Conservation (phyloP, 1,140 invertebrate species). For the Bombus waltoni region DNA sequence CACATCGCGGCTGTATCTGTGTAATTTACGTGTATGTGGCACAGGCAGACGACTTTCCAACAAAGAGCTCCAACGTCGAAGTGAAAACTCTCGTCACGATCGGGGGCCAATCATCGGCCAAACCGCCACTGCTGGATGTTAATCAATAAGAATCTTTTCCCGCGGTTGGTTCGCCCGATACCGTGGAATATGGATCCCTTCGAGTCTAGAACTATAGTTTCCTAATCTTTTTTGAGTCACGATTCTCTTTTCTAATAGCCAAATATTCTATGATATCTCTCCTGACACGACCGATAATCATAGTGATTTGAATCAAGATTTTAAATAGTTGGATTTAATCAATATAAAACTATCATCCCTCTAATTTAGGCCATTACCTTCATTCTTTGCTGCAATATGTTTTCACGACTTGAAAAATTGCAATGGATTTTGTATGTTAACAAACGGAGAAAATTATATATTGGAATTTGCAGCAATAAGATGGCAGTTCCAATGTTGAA, state of each 20-base stretch:
- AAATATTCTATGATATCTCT: background rate
- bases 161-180: background rate
- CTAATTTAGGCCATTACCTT: no score
- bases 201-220: background rate
- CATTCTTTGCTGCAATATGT: no score
- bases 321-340: no score
- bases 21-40: background rate
- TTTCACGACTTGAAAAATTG: no score
- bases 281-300: no score
- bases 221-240: background rate
- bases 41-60: constrained; percentile 15
- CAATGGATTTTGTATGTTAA: no score
- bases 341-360: no score
- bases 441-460: no score
- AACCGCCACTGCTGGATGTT: constrained; percentile 17
- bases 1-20: constrained; percentile 32
- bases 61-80: background rate
- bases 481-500: no score
- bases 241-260: background rate
- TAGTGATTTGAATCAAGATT: no score
- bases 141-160: constrained; percentile 36
- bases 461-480: no score
- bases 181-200: background rate
- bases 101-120: constrained; percentile 20
- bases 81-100: constrained; percentile 23